Conservation (phyloP, 2,888 invertebrate genomes). For the Sylvicola cinctus region DNA sequence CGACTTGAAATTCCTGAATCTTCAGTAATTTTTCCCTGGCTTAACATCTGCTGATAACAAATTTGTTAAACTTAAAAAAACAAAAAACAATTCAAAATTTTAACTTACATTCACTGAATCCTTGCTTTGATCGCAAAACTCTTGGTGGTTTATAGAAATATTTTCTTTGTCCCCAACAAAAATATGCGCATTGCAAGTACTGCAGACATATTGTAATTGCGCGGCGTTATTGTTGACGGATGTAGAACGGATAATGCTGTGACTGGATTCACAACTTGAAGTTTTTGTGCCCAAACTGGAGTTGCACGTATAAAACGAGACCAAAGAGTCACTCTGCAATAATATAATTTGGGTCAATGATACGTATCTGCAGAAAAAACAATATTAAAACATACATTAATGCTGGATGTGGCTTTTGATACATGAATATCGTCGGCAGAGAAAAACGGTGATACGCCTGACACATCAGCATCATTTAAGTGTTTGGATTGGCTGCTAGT, state of each 20-base stretch:
- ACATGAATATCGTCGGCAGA: constrained; percentile 40
- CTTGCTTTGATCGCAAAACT: no score
- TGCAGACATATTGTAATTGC: no score
- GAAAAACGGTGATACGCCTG: constrained; percentile 54
- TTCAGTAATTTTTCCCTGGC: constrained; percentile 11
- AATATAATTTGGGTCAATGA: not conserved
- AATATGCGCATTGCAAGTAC: no score
- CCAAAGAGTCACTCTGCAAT: constrained; percentile 13
- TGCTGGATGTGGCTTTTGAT: constrained; percentile 10
- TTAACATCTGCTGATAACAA: no score
- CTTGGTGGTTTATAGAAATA: no score
- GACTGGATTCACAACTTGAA: constrained; percentile 11
- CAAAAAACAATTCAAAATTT: no score
- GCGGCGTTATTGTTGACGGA: no score
- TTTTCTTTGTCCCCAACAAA: no score
- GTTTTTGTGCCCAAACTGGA: constrained; percentile 18
- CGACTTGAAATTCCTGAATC: constrained; percentile 29
- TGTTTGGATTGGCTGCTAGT: constrained; percentile 13
- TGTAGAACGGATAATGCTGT: constrained; percentile 1
- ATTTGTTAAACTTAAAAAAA: no score
- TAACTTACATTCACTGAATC: no score
- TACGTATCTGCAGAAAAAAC: not conserved
- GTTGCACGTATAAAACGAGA: constrained; percentile 23
- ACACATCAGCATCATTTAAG: constrained; percentile 31
- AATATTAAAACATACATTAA: not conserved